Base-by-base conservation (phyloP, 2,888 invertebrate genomes). In the Drosophila atripex region DNA sequence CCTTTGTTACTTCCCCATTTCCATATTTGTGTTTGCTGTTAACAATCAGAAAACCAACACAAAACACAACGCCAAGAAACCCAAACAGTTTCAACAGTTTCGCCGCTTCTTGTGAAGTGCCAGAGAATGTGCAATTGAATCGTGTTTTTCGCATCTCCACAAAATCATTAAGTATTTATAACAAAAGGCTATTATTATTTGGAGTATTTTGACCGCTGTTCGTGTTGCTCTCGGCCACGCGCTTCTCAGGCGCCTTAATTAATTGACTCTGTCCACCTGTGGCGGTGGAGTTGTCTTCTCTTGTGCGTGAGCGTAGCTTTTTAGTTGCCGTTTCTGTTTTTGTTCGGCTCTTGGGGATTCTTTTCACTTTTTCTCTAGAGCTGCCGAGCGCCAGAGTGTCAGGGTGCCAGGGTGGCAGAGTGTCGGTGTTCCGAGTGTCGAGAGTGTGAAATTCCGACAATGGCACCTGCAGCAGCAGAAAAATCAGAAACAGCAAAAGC, bases 381-480 rank as follows among this genome's bases (percentile, higher is more conserved):
- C 21, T 52, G 61, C 46, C 18, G 57, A 14, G 38, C 38, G 5
- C 38, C 38, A 23, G 21, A 23, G 21, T 21, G 21, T 4, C 21
- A 21, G n/a, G n/a, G n/a, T 18, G 21, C 21, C 21, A 23, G 21
- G 21, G 21, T 23, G 21, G 4, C n/a, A 5, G 30, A 35, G 35
- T 12, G 12, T 14, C 14, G n/a, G 39, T 9, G 39, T 3, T 39
- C 7, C 39, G 39, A 16, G 39, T 3, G 39, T 25, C 52, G 75
- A 61, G 79, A 80, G 80, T 80, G 80, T 75, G 85, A 84, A 78
- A 75, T 69, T 70, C 78, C 85, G 80, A 79, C 82, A 71, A 71
- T 71, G 73, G 83, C 69, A 79, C 78, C 76, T 77, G 80, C 71
- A 71, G 80, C 71, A 71, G 63, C 77, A 61, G 69, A 65, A 63